A percentile compares a stretch with the other conserved stretches of the same genome.
Conservation (phyloP, 2,888 invertebrate genomes). For the Strigamia transsilvanica region DNA sequence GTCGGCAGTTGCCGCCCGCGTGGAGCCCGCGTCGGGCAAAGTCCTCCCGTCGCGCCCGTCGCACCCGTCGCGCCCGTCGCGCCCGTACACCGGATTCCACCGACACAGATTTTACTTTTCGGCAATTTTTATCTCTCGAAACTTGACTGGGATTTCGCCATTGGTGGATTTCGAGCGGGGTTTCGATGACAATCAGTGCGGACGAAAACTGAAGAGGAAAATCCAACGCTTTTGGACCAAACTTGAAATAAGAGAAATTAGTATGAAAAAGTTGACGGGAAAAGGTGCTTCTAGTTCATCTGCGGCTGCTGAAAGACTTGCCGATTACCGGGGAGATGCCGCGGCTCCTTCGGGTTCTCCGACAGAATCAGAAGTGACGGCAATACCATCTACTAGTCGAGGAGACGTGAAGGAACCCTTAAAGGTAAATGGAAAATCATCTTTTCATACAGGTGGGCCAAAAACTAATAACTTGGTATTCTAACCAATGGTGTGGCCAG, state of each 20-base stretch:
- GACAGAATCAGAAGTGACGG: not conserved
- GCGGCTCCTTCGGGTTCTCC: constrained; percentile 7
- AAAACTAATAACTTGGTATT: too few relatives aligned
- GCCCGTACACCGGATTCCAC: too few relatives aligned
- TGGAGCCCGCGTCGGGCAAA: not conserved
- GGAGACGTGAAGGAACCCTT: not conserved
- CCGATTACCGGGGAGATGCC: constrained; percentile 63
- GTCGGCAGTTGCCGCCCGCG: not conserved
- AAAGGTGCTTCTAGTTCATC: not conserved
- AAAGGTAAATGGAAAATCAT: not conserved
- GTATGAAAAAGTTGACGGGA: constrained; percentile 12
- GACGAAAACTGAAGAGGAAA: too few relatives aligned
- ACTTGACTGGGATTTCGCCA: too few relatives aligned
- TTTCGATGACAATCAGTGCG: too few relatives aligned
- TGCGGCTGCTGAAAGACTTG: constrained; percentile 63
- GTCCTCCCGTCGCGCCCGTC: not conserved
- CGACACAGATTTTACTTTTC: not conserved
- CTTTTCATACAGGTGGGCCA: too few relatives aligned
- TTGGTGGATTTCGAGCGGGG: too few relatives aligned
- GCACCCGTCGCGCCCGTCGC: not conserved
- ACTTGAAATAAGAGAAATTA: not conserved
- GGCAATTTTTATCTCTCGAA: not conserved
- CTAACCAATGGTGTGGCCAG: too few relatives aligned
- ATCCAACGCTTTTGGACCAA: not conserved
- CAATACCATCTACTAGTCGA: not conserved